Base-by-base conservation (phyloP, 2,797 vertebrate genomes). In the Hemitrygon akajei region DNA sequence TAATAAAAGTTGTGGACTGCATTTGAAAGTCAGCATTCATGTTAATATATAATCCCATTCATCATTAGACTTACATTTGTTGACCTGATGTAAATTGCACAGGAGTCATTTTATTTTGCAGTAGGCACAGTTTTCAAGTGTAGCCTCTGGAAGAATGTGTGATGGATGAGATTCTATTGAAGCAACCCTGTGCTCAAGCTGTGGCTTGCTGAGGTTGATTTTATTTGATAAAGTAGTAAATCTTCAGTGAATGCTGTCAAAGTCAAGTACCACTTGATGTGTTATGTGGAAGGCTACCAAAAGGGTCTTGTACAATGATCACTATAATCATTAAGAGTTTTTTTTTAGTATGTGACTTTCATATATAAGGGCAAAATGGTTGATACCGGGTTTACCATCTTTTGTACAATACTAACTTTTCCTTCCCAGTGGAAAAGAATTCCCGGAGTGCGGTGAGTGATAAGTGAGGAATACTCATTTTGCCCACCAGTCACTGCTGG, bases 121-220 rank as follows among this genome's bases (percentile, higher is more conserved):
- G 27, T 14, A n/a, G 91, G 40, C 18, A 91, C 69, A 93, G 14
- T 76, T 66, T 58, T 30, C 91, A 93, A 10, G 71, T 92, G 37
- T 47, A 56, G 91, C n/a, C 25, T 71, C 25, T 56, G 40, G 7
- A 93, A 93, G 40, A 30, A 75, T 73, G 37, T 47, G 69, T 93
- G 91, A 93, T 58, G 12, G 71, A 93, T 76, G 91, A 76, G 91
- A 47, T 76, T 93, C 71, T 75, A 93, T 93, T 93, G 76, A 58
- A 93, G n/a, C 71, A 76, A 56, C 73, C 71, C 71, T 93, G 37
- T 75, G 22, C 40, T 56, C 14, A 76, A 37, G 14, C 47, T 71
- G 56, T n/a, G 71, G 12, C 71, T 93, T 75, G 91, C 71, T 47
- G 91, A 75, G 40, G 73, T 47, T 93, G 91, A 93, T 93, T 76